Percentiles rank a stretch among this genome's conserved stretches.
These are phyloP conservation scores for Drosophila paulistorum DNA, from an alignment of 1,140 invertebrate genomes.

Conservation along the genomic window DNA sequence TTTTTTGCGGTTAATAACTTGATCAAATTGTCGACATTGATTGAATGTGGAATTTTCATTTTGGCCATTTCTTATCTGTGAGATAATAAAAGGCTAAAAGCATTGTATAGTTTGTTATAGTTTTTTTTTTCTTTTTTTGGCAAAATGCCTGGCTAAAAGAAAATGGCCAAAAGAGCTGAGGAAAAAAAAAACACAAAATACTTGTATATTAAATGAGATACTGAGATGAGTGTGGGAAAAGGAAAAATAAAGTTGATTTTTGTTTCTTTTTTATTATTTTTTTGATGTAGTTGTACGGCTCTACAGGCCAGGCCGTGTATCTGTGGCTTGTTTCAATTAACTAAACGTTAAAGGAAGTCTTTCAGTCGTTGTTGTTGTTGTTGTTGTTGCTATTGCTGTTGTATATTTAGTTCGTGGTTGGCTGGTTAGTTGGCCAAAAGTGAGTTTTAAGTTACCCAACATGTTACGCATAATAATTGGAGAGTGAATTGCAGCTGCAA, in stretches of 20 bases:
- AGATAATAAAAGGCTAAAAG: slow-evolving; percentile 72
- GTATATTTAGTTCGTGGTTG: background rate
- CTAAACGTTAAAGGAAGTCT: slow-evolving; percentile 77
- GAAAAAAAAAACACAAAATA: too few relatives aligned
- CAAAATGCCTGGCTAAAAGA: slow-evolving; percentile 66
- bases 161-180: background rate
- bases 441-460: slow-evolving; percentile 60
- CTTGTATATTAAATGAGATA: slow-evolving; percentile 3
- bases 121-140: slow-evolving; percentile 42
- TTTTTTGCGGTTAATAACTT: slow-evolving; percentile 1
- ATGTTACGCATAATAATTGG: slow-evolving; percentile 78
- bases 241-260: slow-evolving; percentile 49
- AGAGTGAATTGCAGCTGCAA: slow-evolving; percentile 42
- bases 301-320: background rate
- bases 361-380: slow-evolving; percentile 61
- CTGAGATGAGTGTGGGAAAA: slow-evolving; percentile 43
- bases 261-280: background rate
- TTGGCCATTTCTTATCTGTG: slow-evolving; percentile 52
- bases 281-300: too few relatives aligned
- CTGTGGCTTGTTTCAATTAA: slow-evolving; percentile 69
- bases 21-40: background rate
- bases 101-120: slow-evolving; percentile 72
- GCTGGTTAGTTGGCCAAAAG: slow-evolving; percentile 47
- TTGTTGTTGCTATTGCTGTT: background rate
- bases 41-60: background rate